Conservation (phyloP, 2,797 vertebrate species). For the Meriones psammophilus region DNA sequence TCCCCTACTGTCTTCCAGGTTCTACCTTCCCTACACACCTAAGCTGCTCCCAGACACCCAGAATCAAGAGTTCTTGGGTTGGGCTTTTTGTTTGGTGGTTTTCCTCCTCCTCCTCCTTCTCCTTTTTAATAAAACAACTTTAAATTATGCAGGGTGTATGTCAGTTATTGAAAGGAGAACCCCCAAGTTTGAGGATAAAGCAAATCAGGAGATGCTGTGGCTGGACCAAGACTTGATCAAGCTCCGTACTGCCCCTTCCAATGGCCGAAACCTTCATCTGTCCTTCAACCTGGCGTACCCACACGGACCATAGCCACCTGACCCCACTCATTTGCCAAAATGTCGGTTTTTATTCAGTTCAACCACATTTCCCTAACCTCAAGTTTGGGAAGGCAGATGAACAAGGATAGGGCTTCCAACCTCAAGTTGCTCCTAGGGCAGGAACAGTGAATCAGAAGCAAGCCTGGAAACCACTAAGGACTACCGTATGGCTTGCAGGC, state of each 20-base stretch:
- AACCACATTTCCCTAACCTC: background rate
- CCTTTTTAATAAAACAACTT: constrained; percentile 76
- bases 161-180: constrained; percentile 36
- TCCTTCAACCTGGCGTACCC: background rate
- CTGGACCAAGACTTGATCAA: background rate
- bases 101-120: background rate
- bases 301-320: background rate
- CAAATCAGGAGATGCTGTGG: background rate
- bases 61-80: constrained; percentile 73
- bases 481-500: background rate
- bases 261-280: background rate
- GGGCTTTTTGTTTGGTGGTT: constrained; percentile 61
- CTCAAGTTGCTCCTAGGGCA: background rate
- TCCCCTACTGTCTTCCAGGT: constrained; percentile 70
- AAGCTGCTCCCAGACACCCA: constrained; percentile 76
- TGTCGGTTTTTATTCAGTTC: background rate
- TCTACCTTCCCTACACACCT: constrained; percentile 46
- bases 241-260: background rate
- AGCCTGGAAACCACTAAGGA: background rate
- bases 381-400: background rate
- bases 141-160: constrained; percentile 23
- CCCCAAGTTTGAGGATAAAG: background rate
- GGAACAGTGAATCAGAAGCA: background rate
- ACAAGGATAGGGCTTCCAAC: background rate
- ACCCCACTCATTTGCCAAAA: background rate